These are phyloP conservation scores for Gnathonemus longibarbis DNA, from an alignment of 2,113 vertebrate genomes.

Conservation along the genomic window DNA sequence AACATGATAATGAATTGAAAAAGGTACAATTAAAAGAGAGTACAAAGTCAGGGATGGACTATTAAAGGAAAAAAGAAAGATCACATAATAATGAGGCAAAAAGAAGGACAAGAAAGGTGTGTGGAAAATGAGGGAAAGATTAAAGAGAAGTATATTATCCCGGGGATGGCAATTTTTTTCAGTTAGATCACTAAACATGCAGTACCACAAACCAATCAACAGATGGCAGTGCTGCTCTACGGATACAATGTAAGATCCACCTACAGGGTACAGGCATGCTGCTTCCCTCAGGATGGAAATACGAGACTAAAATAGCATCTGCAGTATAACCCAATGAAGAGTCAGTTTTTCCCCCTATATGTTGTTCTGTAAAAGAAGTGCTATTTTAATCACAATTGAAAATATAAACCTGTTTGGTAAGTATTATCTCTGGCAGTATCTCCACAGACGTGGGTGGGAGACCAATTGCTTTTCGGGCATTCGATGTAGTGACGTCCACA, in stretches of 20 bases:
- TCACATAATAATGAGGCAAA: neutral
- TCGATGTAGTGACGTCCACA: neutral
- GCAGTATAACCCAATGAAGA: constrained; percentile 1
- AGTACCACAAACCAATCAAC: constrained; percentile 39
- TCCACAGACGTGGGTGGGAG: neutral
- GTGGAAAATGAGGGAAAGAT: neutral
- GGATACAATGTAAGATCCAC: constrained; percentile 17
- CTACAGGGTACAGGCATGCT: neutral
- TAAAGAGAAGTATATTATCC: neutral
- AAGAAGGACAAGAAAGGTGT: neutral
- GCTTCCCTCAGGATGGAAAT: constrained; percentile 1
- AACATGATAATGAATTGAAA: neutral
- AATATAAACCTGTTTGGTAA: neutral
- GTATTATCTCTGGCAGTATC: neutral
- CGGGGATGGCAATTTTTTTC: neutral
- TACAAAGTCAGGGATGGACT: neutral
- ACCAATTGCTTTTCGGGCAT: neutral
- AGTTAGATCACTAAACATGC: constrained; percentile 30
- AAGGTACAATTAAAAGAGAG: neutral
- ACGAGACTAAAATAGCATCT: neutral
- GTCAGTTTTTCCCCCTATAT: neutral
- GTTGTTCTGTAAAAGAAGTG: neutral
- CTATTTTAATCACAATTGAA: neutral
- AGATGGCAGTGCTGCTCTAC: constrained; percentile 49
- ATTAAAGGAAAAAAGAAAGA: neutral